Evolutionary conservation across 2,113 vertebrate genomes (phyloP).

Genomic region (Pomatorhinus ruficollis): DNA sequence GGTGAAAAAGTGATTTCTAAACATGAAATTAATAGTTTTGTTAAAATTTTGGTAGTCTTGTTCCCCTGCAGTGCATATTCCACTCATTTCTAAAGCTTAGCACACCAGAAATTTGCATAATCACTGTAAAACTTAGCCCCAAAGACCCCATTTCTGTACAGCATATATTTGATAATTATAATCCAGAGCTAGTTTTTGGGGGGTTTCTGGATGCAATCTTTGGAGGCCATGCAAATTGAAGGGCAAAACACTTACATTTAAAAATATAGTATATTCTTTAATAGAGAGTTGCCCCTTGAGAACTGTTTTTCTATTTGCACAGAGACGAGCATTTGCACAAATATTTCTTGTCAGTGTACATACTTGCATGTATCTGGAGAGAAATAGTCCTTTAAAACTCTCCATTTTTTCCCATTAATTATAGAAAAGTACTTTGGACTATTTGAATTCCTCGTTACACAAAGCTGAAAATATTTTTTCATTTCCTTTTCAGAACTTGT

Average conservation of each 20-base stretch:
- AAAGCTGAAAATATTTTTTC: neutral
- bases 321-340: neutral
- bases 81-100: neutral
- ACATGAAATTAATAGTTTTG: neutral
- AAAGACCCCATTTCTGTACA: neutral
- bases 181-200: rapidly evolving
- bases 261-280: neutral
- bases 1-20: neutral
- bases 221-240: neutral
- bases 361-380: neutral
- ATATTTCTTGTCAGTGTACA: neutral
- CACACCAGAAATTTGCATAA: neutral
- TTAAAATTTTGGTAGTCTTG: neutral
- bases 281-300: neutral
- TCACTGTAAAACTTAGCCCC: neutral
- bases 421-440: neutral
- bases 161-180: neutral
- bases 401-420: neutral
- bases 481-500: neutral
- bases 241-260: neutral
- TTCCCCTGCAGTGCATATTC: neutral
- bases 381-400: neutral
- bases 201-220: neutral
- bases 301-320: neutral
- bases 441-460: neutral